Evolutionary conservation across 1,140 invertebrate species (phyloP).

Genomic region (Megathymus violae): DNA sequence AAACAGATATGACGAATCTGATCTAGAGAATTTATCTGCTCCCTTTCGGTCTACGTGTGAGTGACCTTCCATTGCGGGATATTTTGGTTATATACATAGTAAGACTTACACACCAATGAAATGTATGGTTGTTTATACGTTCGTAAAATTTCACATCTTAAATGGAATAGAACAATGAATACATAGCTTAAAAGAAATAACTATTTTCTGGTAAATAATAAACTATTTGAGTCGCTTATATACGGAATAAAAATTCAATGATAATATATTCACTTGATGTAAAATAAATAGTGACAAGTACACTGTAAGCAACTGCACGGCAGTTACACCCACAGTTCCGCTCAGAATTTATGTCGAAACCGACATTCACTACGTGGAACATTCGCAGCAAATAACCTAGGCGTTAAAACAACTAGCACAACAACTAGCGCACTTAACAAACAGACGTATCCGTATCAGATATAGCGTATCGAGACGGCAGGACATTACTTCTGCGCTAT

Average conservation of each 20-base stretch:
- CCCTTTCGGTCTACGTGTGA: background rate
- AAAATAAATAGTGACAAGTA: conserved; percentile 67
- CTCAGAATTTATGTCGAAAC: conserved; percentile 79
- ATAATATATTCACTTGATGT: conserved; percentile 57
- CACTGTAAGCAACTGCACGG: conserved; percentile 59
- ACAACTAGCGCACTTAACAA: conserved; percentile 80
- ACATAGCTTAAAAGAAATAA: background rate
- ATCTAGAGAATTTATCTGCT: background rate
- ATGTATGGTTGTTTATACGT: too few relatives aligned
- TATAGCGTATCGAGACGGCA: conserved; percentile 74
- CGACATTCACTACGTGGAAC: conserved; percentile 75
- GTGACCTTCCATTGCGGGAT: background rate
- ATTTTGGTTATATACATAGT: too few relatives aligned
- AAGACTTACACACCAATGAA: too few relatives aligned
- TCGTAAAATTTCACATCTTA: too few relatives aligned
- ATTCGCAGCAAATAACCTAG: conserved; percentile 78
- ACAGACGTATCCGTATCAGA: conserved; percentile 81
- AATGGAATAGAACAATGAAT: too few relatives aligned
- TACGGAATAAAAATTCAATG: conserved; percentile 51
- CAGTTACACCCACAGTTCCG: conserved; percentile 79
- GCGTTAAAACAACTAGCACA: conserved; percentile 79
- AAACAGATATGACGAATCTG: background rate
- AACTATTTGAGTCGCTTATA: too few relatives aligned
- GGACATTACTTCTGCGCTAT: conserved; percentile 80
- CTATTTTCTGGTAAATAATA: conserved; percentile 7